phyloP scores from a whole-genome alignment of 1,140 invertebrate species.

The Leptopilina clavipes region DNA sequence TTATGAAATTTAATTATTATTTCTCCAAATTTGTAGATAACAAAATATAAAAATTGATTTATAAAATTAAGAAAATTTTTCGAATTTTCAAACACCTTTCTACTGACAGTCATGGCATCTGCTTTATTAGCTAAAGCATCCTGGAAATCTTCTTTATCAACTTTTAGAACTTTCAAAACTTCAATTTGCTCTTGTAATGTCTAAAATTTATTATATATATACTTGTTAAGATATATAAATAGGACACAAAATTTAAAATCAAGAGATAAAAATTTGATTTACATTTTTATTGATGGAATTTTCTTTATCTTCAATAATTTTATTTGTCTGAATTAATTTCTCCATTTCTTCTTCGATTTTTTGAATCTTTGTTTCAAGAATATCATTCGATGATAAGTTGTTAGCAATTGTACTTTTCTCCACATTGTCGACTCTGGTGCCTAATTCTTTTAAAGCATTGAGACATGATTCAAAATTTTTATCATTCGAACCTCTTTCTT shows the following conservation, averaged over 20 bases:
- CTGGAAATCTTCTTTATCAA: slow-evolving; percentile 80
- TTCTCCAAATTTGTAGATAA: too few relatives aligned
- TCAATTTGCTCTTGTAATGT: slow-evolving; percentile 76
- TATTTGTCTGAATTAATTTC: slow-evolving; percentile 59
- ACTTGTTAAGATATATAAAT: neutral
- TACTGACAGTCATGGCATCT: slow-evolving; percentile 78
- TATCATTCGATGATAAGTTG: too few relatives aligned
- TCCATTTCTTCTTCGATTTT: slow-evolving; percentile 66
- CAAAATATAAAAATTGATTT: too few relatives aligned
- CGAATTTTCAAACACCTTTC: slow-evolving; percentile 73
- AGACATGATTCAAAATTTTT: slow-evolving; percentile 13
- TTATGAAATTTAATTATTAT: neutral
- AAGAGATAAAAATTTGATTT: neutral
- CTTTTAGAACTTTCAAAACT: slow-evolving; percentile 76
- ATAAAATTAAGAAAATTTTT: too few relatives aligned
- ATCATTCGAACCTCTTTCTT: neutral
- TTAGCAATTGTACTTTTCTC: neutral
- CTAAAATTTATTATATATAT: slow-evolving; percentile 56
- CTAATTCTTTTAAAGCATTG: slow-evolving; percentile 45
- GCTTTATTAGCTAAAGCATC: slow-evolving; percentile 83
- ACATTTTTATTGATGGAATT: neutral
- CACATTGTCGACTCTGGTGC: neutral
- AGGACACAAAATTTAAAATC: too few relatives aligned
- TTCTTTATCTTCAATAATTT: slow-evolving; percentile 65
- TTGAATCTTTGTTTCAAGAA: slow-evolving; percentile 63